Base-by-base conservation (phyloP, 2,888 invertebrate genomes). In the Barypeithes pellucidus region DNA sequence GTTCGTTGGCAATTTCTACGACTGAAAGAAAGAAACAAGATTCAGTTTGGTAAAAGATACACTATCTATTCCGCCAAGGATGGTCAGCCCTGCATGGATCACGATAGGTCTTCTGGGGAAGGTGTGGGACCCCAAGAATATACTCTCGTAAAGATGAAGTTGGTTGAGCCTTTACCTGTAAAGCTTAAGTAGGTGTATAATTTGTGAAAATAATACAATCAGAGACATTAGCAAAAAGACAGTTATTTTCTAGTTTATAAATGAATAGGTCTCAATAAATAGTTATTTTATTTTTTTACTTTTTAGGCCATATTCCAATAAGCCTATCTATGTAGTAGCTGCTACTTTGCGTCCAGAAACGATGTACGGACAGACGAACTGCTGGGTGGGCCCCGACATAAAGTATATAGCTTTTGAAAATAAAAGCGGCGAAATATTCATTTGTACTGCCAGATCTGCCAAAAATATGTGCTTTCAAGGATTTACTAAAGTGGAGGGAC, bases 301-400 rank as follows among this genome's bases (percentile, higher is more conserved):
- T 86, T 87, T 73, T 78, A 92, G 91, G 74, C 75, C 84, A 54
- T 85, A 90, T 76, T 81, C 87, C 77, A 87, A 87, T 59, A 89
- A 89, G 82, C 84, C 89, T 73, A 89, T 97, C n/a, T 95, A 88
- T 84, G 88, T 99, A 74, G 97, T 99, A 11, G 98, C 98, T 16
- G 99, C 98, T 8, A 99, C 99, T 4, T 88, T 99, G n/a, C 90
- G 99, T 72, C 98, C 99, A 0, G 99, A 99, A 88, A 99, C 99
- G 0, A 99, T 99, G 99, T 99, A 98, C 84, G 99, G 99, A 0
- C 99, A 99, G 88, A 99, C 99, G 0, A 99, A 99, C 85, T 99
- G 98, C 85, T 99, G 99, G 98, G 86, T 99, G 3, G 94, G 94
- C 82, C 99, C 99, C 0, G 97, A 98, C 82, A 95, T 99, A 83